A percentile compares a stretch with the other conserved stretches of the same genome.
Conservation (phyloP, 92 coral and sea anemone genomes). For the Siderastrea radians region DNA sequence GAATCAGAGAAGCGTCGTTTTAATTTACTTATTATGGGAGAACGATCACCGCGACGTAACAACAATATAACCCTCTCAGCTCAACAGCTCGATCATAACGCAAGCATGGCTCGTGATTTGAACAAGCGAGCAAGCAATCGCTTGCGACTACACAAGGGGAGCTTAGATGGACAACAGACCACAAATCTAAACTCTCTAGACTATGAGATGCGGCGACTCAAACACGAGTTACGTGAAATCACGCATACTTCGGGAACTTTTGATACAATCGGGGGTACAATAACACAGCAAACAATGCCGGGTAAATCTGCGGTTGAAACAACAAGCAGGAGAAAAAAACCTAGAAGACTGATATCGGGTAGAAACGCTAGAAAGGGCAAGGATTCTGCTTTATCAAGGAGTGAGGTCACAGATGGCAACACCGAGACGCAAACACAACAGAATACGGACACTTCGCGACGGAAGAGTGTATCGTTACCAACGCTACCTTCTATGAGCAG, state of each 20-base stretch:
- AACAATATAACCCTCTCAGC: constrained; percentile 67
- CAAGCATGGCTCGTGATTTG: constrained; percentile 76
- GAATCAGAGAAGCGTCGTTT: not conserved
- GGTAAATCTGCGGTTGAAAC: constrained; percentile 2
- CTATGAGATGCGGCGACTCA: constrained; percentile 88
- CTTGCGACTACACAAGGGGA: constrained; percentile 67
- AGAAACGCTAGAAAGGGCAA: not conserved
- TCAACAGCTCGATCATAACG: constrained; percentile 78
- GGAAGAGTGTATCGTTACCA: constrained; percentile 53
- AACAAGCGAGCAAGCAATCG: constrained; percentile 85
- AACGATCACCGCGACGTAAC: constrained; percentile 60
- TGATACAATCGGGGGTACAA: constrained; percentile 11
- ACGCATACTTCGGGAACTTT: constrained; percentile 84
- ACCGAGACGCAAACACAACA: not conserved
- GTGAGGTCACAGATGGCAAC: not conserved
- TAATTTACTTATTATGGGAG: constrained; percentile 60
- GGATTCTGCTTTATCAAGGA: not conserved
- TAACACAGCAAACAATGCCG: constrained; percentile 23
- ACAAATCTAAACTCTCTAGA: constrained; percentile 74
- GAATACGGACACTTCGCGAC: constrained; percentile 15
- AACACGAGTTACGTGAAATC: constrained; percentile 83
- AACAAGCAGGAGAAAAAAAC: constrained; percentile 23
- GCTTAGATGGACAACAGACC: constrained; percentile 62
- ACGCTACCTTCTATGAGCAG: constrained; percentile 42
- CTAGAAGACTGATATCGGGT: constrained; percentile 9